Evolutionary conservation across 2,888 invertebrate genomes (phyloP).

Genomic region (Lapara coniferarum): DNA sequence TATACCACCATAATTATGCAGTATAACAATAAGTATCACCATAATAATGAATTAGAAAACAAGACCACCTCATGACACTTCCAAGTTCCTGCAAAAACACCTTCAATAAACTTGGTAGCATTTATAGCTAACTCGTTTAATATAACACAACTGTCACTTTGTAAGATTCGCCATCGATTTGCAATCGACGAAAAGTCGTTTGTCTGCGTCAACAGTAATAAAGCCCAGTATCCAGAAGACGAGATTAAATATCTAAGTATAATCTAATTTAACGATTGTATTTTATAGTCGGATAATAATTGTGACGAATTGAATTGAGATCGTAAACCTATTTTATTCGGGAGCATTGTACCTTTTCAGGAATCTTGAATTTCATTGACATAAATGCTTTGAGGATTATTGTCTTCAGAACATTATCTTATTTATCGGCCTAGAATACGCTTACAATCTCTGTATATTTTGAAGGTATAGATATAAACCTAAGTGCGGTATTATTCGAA

Average conservation of each 20-base stretch:
- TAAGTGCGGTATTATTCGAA: no score
- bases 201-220: not conserved
- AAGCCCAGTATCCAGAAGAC: not conserved
- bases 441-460: no score
- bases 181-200: not conserved
- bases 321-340: conserved; percentile 21
- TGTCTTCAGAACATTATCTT: not conserved
- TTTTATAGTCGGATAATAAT: conserved; percentile 20
- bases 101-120: no score
- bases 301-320: conserved; percentile 21
- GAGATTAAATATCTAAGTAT: conserved; percentile 13
- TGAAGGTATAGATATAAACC: no score
- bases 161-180: not conserved
- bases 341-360: conserved; percentile 7
- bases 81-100: no score
- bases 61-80: no score
- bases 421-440: not conserved
- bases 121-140: no score
- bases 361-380: not conserved
- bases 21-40: no score
- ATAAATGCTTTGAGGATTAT: not conserved
- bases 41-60: no score
- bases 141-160: no score
- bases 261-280: conserved; percentile 12
- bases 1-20: no score